Evolutionary conservation across 2,113 vertebrate species (phyloP), one percentile per base, ranked within the genome.

Genomic region (Epinephelus lanceolatus): DNA sequence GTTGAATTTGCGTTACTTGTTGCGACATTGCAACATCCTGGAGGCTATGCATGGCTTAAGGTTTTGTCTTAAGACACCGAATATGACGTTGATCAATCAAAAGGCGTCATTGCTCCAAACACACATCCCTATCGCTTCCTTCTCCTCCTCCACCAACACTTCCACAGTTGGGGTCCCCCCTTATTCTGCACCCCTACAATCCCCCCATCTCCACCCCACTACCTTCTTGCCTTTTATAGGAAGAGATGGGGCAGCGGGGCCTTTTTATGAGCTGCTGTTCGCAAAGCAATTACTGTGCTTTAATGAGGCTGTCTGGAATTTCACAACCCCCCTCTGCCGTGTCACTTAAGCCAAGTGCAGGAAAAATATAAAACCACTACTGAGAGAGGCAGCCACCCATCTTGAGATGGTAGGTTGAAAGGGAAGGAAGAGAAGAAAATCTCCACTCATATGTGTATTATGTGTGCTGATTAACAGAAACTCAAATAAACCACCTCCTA

Each of bases 231-330:
- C 66, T 75, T 78, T 83, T 85, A 72, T 59, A 85, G 83, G 72
- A 72, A 83, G 86, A 71, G 83, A 83, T 86, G 84, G 71, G 76
- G 86, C 61, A 75, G 76, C 45, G 6, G 76, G 37, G 40, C 33
- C 47, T 73, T 88, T 86, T 92, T 90, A 92, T 80, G 83, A 88
- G 80, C 70, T 78, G 81, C 83, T 88, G 80, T 88, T 91, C 78
- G 59, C 76, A 85, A 78, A 84, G 87, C 86, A 89, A 90, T 93
- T 91, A 91, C 83, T 79, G 88, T 0, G 47, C 87, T 91, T 90
- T 92, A 93, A 93, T 93, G 90, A 92, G 83, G 83, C 80, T 79
- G 78, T 89, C 89, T 89, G 87, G 87, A 88, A 81, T 88, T 88
- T 90, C 89, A 88, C 88, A 66, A 76, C 17, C 73, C 82, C 81